Evolutionary conservation across 2,888 invertebrate species (phyloP), one percentile per base, ranked within the genome.

Genomic region (Drosophila quinaria): DNA sequence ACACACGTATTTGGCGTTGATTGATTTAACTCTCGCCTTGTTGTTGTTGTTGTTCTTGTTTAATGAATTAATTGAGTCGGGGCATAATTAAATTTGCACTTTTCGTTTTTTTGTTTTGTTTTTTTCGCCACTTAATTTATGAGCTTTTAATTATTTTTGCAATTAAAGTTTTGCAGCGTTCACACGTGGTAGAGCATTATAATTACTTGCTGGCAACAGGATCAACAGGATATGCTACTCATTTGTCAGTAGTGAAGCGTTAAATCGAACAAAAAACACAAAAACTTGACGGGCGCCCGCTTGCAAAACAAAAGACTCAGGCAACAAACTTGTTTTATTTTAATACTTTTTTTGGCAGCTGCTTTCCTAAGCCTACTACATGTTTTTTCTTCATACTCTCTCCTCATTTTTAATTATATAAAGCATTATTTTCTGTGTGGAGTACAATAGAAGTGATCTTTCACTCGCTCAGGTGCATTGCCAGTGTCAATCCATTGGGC

Each of bases 141-240:
- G 90, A 76, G 88, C 70, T 87, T 89, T 89, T 86, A 86, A 86
- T 89, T 87, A 86, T 81, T 85, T 85, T 80, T 56, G 86, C 73
- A 81, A 86, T 86, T 86, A 87, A 85, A 81, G 68, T 47, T 47
- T 55, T 58, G 52, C 67, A 25, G 50, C 44, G 63, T 72, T 81
- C 81, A 74, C 81, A 74, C 74, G 78, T 66, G 44, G 44, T 41
- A 19, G 33, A 46, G 68, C 71, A 67, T 37, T 68, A 73, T 82
- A 80, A 80, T 85, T 85, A 82, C 82, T 70, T 77, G 61, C 83
- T 73, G 41, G 52, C 72, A 81, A 79, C 89, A 84, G 85, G 87
- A 87, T 87, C 80, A 78, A 85, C 90, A 87, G 87, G 87, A 87
- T 87, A 86, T 90, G 78, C 82, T 85, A 70, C 69, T 85, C 86